Base-by-base conservation (phyloP, 2,797 vertebrate species). In the Etheostoma nigrum region DNA sequence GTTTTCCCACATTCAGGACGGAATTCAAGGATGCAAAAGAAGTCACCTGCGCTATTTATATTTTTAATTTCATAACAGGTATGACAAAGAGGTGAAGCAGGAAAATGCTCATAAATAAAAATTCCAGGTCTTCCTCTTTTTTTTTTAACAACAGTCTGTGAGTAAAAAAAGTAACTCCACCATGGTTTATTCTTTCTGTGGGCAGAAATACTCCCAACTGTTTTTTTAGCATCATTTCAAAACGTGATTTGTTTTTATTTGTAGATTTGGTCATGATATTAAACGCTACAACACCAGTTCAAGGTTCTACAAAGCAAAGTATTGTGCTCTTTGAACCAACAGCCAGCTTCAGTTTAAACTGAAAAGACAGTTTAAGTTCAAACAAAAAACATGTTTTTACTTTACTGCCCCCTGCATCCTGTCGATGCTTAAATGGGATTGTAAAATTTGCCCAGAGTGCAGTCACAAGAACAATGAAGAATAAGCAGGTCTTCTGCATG, bases 101-200 rank as follows among this genome's bases (percentile, higher is more conserved):
- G 55, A 65, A 62, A 69, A 27, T 21, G 23, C 49, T 58, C 16
- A 19, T 10, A 10, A 16, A 55, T 66, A 4, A 47, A 47, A 53
- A 75, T 30, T 59, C 5, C 45, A 36, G 3, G 19, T 64, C 19
- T 58, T 30, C 19, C 16, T 47, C 21, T 58, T 15, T 25, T 67
- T 60, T 74, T 70, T 68, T 69, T 66, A 60, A 74, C 36, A 76
- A 53, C 40, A 79, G 67, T 13, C 25, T 15, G 13, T 1, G 0
- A 78, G 48, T 61, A 71, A 81, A 77, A 48, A 72, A 60, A 74
- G 33, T 82, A 76, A 74, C 65, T 60, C 68, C 51, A 74, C 21
- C 40, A 60, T 42, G 44, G 14, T 44, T 66, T 70, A 47, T 59
- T 72, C 59, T 75, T 55, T 62, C 45, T 72, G 12, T 48, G 40